These are phyloP conservation scores for Xiphophorus hellerii DNA, from an alignment of 2,113 vertebrate genomes.

Conservation along the genomic window DNA sequence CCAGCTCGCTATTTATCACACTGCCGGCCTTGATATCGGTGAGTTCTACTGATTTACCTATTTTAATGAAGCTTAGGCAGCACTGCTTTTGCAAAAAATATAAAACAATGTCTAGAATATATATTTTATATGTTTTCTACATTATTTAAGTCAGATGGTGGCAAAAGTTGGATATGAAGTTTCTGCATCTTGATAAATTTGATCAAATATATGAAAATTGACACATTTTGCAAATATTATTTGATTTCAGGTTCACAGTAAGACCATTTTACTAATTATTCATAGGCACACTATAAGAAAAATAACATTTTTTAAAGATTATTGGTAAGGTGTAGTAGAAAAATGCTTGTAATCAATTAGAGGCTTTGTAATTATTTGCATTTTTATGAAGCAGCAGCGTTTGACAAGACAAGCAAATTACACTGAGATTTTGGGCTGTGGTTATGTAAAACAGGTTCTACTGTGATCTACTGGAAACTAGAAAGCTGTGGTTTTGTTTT, in stretches of 20 bases:
- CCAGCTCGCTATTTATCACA: conserved; percentile 2
- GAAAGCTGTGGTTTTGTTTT: not conserved
- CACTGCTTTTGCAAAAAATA: not conserved
- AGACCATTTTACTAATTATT: no score
- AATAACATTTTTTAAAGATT: not conserved
- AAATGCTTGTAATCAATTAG: not conserved
- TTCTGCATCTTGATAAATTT: not conserved
- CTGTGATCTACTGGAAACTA: not conserved
- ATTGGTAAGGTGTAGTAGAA: not conserved
- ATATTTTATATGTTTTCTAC: not conserved
- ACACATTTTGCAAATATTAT: not conserved
- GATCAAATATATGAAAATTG: not conserved
- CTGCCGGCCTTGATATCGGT: conserved; percentile 28
- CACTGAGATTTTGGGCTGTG: no score
- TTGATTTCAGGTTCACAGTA: not conserved
- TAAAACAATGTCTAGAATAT: not conserved
- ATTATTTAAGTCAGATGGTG: not conserved
- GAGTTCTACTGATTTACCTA: conserved; percentile 22
- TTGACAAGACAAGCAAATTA: not conserved
- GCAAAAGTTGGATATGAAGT: not conserved
- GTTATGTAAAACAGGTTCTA: no score
- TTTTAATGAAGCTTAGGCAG: not conserved
- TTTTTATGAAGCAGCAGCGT: not conserved
- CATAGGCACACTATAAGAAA: not conserved
- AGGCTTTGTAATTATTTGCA: no score